Conservation (phyloP, 2,888 invertebrate species). For the Xanthorhoe spadicearia region DNA sequence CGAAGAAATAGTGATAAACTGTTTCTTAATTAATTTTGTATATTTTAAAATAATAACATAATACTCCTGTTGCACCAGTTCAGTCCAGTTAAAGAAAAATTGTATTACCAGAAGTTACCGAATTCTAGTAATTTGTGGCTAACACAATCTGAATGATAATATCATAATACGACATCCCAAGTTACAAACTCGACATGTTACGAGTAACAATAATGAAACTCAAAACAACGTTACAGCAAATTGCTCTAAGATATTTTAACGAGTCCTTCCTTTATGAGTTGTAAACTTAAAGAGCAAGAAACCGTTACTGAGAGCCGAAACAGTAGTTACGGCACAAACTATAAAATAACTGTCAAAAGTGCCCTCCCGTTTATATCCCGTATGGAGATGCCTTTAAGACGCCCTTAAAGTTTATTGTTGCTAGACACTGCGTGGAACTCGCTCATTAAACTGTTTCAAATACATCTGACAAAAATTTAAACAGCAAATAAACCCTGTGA, state of each 20-base stretch:
- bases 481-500: background rate
- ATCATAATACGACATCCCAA: constrained; percentile 6
- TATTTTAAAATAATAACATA: too few species aligned
- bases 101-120: background rate
- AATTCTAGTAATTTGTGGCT: background rate
- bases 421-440: background rate
- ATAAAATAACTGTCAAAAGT: constrained; percentile 32
- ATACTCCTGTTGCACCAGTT: too few species aligned
- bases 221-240: constrained; percentile 26
- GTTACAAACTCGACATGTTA: constrained; percentile 1
- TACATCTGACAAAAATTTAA: background rate
- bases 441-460: background rate
- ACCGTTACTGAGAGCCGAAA: constrained; percentile 23
- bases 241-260: constrained; percentile 35
- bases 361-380: constrained; percentile 9
- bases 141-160: background rate
- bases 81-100: too few species aligned
- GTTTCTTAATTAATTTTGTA: too few species aligned
- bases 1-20: too few species aligned
- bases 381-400: constrained; percentile 12
- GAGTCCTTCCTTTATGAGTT: constrained; percentile 27
- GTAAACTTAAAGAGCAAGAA: constrained; percentile 31
- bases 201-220: constrained; percentile 22
- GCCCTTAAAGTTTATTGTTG: constrained; percentile 9
- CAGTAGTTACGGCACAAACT: constrained; percentile 26